Evolutionary conservation across 2,888 invertebrate genomes (phyloP).

Genomic region (Neoitamus cyanurus): DNA sequence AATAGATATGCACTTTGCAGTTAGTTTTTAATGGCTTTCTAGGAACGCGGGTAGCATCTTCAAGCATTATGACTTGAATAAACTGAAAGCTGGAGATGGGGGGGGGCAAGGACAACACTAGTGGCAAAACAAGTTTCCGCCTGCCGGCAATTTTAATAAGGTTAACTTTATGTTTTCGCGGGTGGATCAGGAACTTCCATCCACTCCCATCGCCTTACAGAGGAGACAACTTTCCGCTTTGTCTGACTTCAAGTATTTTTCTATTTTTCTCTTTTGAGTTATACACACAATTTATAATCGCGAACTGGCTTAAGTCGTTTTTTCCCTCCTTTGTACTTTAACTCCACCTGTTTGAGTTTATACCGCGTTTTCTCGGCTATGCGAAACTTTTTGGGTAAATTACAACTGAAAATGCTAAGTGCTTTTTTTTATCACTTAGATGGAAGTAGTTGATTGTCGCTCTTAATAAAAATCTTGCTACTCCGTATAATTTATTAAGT

Average conservation of each 20-base stretch:
- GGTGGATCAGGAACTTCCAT: not conserved
- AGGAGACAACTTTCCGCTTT: constrained; percentile 23
- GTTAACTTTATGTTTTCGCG: constrained; percentile 39
- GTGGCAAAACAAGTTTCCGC: not conserved
- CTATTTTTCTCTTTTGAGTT: constrained; percentile 34
- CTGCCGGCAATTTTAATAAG: constrained; percentile 26
- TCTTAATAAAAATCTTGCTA: not conserved
- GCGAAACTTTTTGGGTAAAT: not conserved
- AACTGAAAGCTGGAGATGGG: not conserved
- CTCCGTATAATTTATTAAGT: not conserved
- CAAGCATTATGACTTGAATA: constrained; percentile 23
- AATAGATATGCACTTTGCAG: constrained; percentile 17
- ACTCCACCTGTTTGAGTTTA: constrained; percentile 7
- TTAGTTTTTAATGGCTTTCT: constrained; percentile 23
- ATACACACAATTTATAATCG: constrained; percentile 27
- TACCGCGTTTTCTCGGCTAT: not conserved
- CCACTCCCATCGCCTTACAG: not conserved
- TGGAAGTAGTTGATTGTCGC: not conserved
- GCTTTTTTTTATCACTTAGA: not conserved
- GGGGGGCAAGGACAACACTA: not conserved
- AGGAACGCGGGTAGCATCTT: constrained; percentile 19
- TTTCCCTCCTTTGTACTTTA: not conserved
- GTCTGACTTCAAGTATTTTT: constrained; percentile 27
- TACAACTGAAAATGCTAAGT: not conserved
- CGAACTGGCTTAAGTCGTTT: not conserved